Evolutionary conservation across 2,888 invertebrate species (phyloP).

Genomic region (Leucophenga montana): DNA sequence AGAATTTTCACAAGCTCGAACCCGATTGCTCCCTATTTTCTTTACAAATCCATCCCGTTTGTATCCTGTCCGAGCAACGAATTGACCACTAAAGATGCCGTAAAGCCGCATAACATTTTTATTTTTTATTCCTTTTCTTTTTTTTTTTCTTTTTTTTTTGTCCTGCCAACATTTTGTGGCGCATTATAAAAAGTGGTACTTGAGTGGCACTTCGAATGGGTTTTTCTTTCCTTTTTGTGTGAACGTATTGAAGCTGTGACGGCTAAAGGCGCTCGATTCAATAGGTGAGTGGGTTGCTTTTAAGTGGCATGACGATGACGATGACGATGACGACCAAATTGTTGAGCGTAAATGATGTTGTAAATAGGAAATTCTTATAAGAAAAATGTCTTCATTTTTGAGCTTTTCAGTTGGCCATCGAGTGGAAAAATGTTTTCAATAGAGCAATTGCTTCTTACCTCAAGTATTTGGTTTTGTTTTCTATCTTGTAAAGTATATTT

Average conservation of each 20-base stretch:
- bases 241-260: not conserved
- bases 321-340: slow-evolving; percentile 7
- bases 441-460: no score
- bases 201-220: slow-evolving; percentile 13
- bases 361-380: slow-evolving; percentile 52
- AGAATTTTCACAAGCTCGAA: no score
- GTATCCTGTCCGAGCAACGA: slow-evolving; percentile 1
- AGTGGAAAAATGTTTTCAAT: no score
- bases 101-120: slow-evolving; percentile 57
- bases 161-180: not conserved
- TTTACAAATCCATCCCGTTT: not conserved
- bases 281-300: slow-evolving; percentile 5
- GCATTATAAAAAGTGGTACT: slow-evolving; percentile 18
- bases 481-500: no score
- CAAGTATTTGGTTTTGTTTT: no score
- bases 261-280: not conserved
- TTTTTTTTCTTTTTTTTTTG: not conserved
- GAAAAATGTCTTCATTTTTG: slow-evolving; percentile 58
- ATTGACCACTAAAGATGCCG: slow-evolving; percentile 65
- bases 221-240: not conserved
- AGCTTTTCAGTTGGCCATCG: no score
- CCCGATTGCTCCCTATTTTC: no score
- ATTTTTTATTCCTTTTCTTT: not conserved
- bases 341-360: slow-evolving; percentile 62
- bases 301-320: not conserved